These are phyloP conservation scores for Polia nebulosa DNA, from an alignment of 2,888 invertebrate species.

Conservation along the genomic window DNA sequence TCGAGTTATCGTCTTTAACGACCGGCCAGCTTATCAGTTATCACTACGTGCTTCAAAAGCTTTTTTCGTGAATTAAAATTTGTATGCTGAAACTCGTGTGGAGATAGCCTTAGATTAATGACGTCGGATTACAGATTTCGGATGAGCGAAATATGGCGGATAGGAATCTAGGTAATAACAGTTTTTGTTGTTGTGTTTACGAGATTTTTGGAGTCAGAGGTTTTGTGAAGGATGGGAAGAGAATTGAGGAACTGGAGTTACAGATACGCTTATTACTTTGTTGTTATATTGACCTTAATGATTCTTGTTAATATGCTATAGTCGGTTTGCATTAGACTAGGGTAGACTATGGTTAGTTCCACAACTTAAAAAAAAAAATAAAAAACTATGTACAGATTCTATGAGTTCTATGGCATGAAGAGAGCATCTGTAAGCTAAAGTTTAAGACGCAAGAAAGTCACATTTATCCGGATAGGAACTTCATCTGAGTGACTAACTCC, in stretches of 20 bases:
- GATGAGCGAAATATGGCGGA: constrained; percentile 55
- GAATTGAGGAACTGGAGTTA: not conserved
- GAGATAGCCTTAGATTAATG: constrained; percentile 66
- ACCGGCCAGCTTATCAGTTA: constrained; percentile 71
- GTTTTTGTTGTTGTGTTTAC: constrained; percentile 35
- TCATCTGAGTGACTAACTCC: too few species aligned
- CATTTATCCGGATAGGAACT: too few species aligned
- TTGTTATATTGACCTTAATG: too few species aligned
- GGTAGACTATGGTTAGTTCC: too few species aligned
- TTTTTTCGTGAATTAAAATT: constrained; percentile 67
- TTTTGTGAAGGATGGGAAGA: constrained; percentile 4
- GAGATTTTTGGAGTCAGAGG: constrained; percentile 27
- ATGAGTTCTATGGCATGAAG: too few species aligned
- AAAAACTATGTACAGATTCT: too few species aligned
- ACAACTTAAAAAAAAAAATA: too few species aligned
- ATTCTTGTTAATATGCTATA: too few species aligned
- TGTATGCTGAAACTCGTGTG: constrained; percentile 58
- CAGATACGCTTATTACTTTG: too few species aligned
- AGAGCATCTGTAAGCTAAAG: too few species aligned
- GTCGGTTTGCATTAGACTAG: too few species aligned
- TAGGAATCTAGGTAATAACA: constrained; percentile 54
- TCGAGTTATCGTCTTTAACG: constrained; percentile 67
- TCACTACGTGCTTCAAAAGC: constrained; percentile 67
- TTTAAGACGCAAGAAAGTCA: too few species aligned
- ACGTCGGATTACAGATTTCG: constrained; percentile 64